A percentile compares a stretch with the other conserved stretches of the same genome.
phyloP scores from a whole-genome alignment of 2,888 invertebrate species.

The Oxytorus armatus region DNA sequence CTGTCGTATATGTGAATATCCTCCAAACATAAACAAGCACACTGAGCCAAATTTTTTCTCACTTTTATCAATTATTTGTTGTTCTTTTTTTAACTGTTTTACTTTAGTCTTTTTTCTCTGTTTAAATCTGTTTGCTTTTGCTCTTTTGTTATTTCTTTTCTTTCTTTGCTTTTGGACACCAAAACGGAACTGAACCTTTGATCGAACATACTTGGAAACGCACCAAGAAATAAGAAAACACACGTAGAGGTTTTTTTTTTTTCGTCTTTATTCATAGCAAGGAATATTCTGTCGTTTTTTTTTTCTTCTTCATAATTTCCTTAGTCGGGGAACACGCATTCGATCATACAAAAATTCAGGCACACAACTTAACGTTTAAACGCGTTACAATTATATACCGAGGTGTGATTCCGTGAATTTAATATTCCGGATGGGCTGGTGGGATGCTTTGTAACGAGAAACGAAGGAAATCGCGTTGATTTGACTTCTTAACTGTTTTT shows the following conservation, averaged over 20 bases:
- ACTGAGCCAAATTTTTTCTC: conserved; percentile 82
- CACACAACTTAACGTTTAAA: conserved; percentile 81
- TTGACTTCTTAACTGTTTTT: too few relatives aligned
- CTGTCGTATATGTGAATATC: conserved; percentile 65
- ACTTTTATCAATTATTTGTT: conserved; percentile 47
- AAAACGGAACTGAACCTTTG: conserved; percentile 87
- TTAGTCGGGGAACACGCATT: conserved; percentile 76
- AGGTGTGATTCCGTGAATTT: conserved; percentile 44
- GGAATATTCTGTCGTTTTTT: conserved; percentile 82
- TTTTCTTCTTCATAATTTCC: conserved; percentile 70
- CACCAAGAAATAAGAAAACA: conserved; percentile 85
- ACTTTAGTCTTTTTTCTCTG: too few relatives aligned
- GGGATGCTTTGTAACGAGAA: conserved; percentile 67
- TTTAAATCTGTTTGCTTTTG: conserved; percentile 60
- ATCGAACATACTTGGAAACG: conserved; percentile 84
- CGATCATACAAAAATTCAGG: conserved; percentile 79
- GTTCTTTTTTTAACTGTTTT: conserved; percentile 23
- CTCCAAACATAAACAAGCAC: conserved; percentile 84
- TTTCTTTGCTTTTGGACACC: conserved; percentile 84
- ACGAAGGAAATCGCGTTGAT: too few relatives aligned
- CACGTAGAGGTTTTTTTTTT: conserved; percentile 72
- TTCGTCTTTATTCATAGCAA: conserved; percentile 78
- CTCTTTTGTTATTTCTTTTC: conserved; percentile 42
- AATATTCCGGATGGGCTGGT: conserved; percentile 32
- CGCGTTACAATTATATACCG: conserved; percentile 62